These are phyloP conservation scores for Lacerta viridis DNA, from an alignment of 2,797 vertebrate genomes.

Conservation along the genomic window DNA sequence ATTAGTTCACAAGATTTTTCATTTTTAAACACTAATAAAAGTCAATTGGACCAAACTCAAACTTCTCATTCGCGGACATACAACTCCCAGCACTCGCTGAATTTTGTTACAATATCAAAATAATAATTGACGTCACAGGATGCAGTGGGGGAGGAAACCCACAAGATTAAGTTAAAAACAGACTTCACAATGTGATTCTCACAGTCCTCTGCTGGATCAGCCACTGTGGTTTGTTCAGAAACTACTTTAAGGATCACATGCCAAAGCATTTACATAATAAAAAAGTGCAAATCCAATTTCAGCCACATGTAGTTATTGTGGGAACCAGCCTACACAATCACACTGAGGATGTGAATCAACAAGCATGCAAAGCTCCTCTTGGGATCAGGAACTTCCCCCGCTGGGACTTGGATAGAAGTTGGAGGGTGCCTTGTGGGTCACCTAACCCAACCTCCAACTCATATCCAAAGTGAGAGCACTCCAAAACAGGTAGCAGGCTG, in stretches of 20 bases:
- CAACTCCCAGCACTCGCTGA: constrained; percentile 3
- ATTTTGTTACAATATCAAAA: constrained; percentile 28
- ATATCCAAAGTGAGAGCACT: not conserved
- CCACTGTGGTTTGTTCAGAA: not conserved
- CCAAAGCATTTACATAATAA: not conserved
- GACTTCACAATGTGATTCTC: constrained; percentile 32
- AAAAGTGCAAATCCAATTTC: not conserved
- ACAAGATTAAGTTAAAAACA: constrained; percentile 43
- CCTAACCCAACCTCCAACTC: not conserved
- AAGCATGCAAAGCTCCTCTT: not conserved
- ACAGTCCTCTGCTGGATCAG: not conserved
- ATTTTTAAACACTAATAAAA: constrained; percentile 27
- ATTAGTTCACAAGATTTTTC: constrained; percentile 9
- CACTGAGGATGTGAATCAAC: not conserved
- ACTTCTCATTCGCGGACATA: not conserved
- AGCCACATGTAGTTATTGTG: not conserved
- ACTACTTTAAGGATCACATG: not conserved
- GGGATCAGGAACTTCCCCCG: not conserved
- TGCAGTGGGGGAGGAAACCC: not conserved
- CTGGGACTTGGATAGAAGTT: not conserved
- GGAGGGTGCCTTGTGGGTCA: not conserved
- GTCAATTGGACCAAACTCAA: constrained; percentile 28
- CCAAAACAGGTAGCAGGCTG: not conserved
- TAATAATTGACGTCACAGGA: constrained; percentile 22
- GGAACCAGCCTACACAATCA: not conserved